Evolutionary conservation across 2,113 vertebrate genomes (phyloP).

Genomic region (Romanogobio albipinnatus): DNA sequence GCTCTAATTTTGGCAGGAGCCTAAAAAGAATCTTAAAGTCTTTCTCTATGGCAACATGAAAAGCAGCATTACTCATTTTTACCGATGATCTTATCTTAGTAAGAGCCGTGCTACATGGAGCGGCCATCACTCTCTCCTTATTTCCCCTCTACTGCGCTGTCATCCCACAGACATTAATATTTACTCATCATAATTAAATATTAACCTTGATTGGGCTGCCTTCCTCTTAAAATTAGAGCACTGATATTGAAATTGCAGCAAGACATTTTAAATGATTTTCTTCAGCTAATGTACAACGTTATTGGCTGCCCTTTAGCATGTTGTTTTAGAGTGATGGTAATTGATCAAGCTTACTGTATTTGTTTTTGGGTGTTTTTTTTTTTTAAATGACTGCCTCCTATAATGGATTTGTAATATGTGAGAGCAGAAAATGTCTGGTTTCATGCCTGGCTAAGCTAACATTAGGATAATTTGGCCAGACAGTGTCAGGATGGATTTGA

Average conservation of each 20-base stretch:
- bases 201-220: conserved; percentile 58
- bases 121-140: neutral
- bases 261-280: conserved; percentile 52
- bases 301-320: conserved; percentile 43
- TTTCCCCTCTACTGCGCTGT: conserved; percentile 25
- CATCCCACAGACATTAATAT: conserved; percentile 60
- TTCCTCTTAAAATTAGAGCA: conserved; percentile 51
- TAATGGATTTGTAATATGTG: conserved; percentile 51
- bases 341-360: conserved; percentile 47
- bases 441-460: conserved; percentile 42
- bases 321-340: conserved; percentile 47
- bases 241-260: conserved; percentile 45
- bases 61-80: neutral
- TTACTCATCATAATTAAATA: conserved; percentile 61
- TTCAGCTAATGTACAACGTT: conserved; percentile 46
- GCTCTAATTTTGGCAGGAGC: neutral
- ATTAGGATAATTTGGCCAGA: conserved; percentile 49
- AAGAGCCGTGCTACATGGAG: conserved; percentile 20
- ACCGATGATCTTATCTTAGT: neutral
- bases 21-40: neutral
- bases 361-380: conserved; percentile 50
- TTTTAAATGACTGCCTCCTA: conserved; percentile 46
- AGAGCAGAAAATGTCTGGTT: conserved; percentile 49
- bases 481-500: conserved; percentile 54
- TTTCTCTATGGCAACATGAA: conserved; percentile 15